phyloP scores from a whole-genome alignment of 2,888 invertebrate species.

The Hypomecis atomaria region DNA sequence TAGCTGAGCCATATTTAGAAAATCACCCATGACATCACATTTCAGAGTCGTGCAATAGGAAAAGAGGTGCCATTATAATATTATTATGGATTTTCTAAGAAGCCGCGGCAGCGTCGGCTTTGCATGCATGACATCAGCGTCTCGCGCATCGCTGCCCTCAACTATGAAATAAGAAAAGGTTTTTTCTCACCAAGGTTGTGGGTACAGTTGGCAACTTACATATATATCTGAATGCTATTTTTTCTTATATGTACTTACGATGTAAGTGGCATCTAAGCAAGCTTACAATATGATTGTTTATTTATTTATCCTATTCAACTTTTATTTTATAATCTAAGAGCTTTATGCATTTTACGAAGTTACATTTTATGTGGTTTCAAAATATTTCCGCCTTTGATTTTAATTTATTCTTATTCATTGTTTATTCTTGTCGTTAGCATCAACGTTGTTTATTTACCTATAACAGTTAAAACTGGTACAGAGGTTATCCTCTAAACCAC shows the following conservation, averaged over 20 bases:
- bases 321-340: no score
- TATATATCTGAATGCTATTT: background rate
- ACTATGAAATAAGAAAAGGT: constrained; percentile 56
- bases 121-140: constrained; percentile 64
- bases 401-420: no score
- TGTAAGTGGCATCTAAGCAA: background rate
- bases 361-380: no score
- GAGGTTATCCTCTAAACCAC: constrained; percentile 18
- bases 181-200: constrained; percentile 52
- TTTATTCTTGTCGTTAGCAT: background rate
- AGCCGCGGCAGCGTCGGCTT: constrained; percentile 48
- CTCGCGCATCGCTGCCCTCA: constrained; percentile 60
- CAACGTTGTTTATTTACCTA: background rate
- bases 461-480: background rate
- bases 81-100: constrained; percentile 46
- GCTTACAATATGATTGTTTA: no score
- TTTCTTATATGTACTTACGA: background rate
- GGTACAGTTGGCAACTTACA: constrained; percentile 34
- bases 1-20: constrained; percentile 16
- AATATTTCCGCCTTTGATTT: background rate
- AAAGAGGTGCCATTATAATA: constrained; percentile 28
- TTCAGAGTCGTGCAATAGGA: constrained; percentile 29
- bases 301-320: no score
- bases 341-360: no score
- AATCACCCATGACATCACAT: constrained; percentile 28